Percentiles rank a stretch among this genome's conserved stretches.
Evolutionary conservation across 2,113 vertebrate species (phyloP).

Genomic region (Steatornis caripensis): DNA sequence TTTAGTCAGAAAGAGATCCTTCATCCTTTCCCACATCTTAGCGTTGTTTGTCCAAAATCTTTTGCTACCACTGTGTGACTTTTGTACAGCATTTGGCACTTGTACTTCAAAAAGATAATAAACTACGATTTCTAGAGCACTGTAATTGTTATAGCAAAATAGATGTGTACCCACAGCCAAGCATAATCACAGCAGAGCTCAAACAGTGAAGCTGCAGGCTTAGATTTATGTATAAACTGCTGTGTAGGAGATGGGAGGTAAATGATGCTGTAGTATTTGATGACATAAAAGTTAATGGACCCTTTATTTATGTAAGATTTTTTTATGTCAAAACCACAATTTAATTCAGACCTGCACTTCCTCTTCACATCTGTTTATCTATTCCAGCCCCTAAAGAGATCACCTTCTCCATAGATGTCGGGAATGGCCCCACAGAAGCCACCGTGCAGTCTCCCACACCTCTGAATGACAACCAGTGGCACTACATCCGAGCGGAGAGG

Average conservation of each 20-base stretch:
- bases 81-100: background rate
- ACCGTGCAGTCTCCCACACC: slow-evolving; percentile 80
- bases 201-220: background rate
- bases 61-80: background rate
- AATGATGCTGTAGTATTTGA: slow-evolving; percentile 13
- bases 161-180: background rate
- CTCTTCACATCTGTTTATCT: background rate
- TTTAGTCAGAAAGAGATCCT: background rate
- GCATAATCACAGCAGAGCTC: background rate
- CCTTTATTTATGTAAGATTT: slow-evolving; percentile 22
- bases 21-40: background rate
- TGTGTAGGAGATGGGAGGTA: slow-evolving; percentile 30
- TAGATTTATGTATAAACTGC: slow-evolving; percentile 16
- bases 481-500: slow-evolving; percentile 86
- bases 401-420: slow-evolving; percentile 90
- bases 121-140: background rate
- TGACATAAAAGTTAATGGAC: slow-evolving; percentile 31
- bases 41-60: background rate
- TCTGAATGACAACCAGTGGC: slow-evolving; percentile 96
- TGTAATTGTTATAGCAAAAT: background rate
- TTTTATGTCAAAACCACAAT: background rate
- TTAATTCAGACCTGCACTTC: background rate
- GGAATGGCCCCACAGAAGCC: slow-evolving; percentile 84
- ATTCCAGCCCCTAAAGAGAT: slow-evolving; percentile 85
- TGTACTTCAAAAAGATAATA: background rate